These are phyloP conservation scores for Epicauta chinensis DNA, from an alignment of 1,140 invertebrate species.

Conservation along the genomic window DNA sequence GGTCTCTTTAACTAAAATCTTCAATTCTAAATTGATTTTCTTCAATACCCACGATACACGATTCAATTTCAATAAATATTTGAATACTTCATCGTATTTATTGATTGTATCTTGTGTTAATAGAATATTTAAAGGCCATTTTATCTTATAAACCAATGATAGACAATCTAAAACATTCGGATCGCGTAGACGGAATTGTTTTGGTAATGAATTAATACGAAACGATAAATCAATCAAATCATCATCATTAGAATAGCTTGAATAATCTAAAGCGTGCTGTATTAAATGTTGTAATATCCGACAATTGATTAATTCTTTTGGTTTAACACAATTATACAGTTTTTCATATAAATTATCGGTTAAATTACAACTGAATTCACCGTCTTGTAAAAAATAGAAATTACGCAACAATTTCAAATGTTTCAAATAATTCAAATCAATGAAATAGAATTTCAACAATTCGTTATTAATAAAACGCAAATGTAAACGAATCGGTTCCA, in stretches of 20 bases:
- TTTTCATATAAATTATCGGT: slow-evolving; percentile 59
- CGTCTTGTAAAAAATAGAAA: slow-evolving; percentile 70
- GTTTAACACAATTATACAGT: slow-evolving; percentile 53
- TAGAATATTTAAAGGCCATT: slow-evolving; percentile 73
- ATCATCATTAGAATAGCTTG: slow-evolving; percentile 45
- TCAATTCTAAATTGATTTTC: slow-evolving; percentile 57
- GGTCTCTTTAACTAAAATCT: slow-evolving; percentile 45
- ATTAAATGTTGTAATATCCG: slow-evolving; percentile 59
- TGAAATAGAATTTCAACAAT: slow-evolving; percentile 56
- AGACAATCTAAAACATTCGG: slow-evolving; percentile 60
- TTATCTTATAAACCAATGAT: slow-evolving; percentile 58
- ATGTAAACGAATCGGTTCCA: slow-evolving; percentile 60
- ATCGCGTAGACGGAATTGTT: slow-evolving; percentile 53
- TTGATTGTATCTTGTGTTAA: slow-evolving; percentile 59
- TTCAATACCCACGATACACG: slow-evolving; percentile 66
- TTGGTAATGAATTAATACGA: slow-evolving; percentile 49
- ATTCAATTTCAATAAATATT: slow-evolving; percentile 65
- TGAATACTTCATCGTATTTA: slow-evolving; percentile 66
- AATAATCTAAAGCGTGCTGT: slow-evolving; percentile 48
- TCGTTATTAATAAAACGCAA: slow-evolving; percentile 62
- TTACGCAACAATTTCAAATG: slow-evolving; percentile 64
- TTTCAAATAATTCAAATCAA: slow-evolving; percentile 59
- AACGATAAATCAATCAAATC: slow-evolving; percentile 54
- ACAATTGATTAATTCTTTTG: slow-evolving; percentile 61
- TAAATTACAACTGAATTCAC: slow-evolving; percentile 65